Base-by-base conservation (phyloP, 2,888 invertebrate genomes). In the Apamea crenata region DNA sequence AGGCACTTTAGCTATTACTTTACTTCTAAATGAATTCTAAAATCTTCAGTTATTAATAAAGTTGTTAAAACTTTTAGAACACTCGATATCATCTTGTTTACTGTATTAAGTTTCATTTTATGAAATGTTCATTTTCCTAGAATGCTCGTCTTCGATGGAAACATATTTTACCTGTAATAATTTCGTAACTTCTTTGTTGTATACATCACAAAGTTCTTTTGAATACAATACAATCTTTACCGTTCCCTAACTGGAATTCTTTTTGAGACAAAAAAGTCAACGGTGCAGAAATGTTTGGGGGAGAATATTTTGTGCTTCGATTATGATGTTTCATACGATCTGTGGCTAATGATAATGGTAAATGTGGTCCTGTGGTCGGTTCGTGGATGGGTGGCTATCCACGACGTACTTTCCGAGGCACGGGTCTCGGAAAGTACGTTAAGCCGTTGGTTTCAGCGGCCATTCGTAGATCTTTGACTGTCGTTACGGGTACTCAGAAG, bases 191-290 rank as follows among this genome's bases (percentile, higher is more conserved):
- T 88, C 82, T 88, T 88, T 87, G 78, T 81, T 78, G 78, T 83
- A 78, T 81, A 74, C 73, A 83, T 83, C 73, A 81, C 44, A 88
- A 84, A 76, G 81, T 80, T 82, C 79, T 81, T 89, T 86, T 78
- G 80, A 80, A 83, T 81, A 89, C 87, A 84, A 82, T 83, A 83
- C 82, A 87, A 90, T 88, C 76, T 88, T 87, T 78, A 74, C 69
- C n/a, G 59, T 88, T 81, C 56, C 65, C 36, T 77, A 67, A 81
- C 81, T 75, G 73, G 74, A 81, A 90, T 88, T 84, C 71, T 82
- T 85, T 89, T 82, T 50, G 72, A 83, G 63, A 82, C 69, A 82
- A 83, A 88, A 87, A 81, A 84, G 76, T 75, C 80, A 83, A 75
- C 89, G 80, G 74, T 78, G 87, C 85, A 83, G 80, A 87, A 90